Base-by-base conservation (phyloP, 1,140 invertebrate genomes). In the Stegodyphus mimosarum region DNA sequence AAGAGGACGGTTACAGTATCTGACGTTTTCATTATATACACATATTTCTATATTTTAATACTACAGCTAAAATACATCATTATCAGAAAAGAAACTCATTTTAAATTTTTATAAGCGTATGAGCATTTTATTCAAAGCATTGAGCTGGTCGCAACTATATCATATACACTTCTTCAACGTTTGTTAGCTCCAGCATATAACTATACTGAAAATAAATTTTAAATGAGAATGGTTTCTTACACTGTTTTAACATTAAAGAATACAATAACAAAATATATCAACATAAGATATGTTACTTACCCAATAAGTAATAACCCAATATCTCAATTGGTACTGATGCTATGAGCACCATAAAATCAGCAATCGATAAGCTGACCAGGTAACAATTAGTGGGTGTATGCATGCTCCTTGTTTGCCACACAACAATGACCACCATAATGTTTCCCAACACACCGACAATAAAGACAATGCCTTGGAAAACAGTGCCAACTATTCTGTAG, bases 321-420 rank as follows among this genome's bases (percentile, higher is more conserved):
- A 94, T 91, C 88, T 94, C 93, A 76, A 92, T 92, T 6, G 93
- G 93, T 0, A 93, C 91, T 72, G 94, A 88, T 76, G 92, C 90
- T 72, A 94, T 85, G 86, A 94, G 89, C 84, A 94, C 91, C 88
- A 92, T 89, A 88, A 92, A 90, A 91, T 94, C 93, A 6, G 93
- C 93, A 9, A 93, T 87, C 6, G 93, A 93, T 83, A 94, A 87
- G 73, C 92, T 93, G 6, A 93, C 92, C 64, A 94, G 89, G 88
- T 94, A 94, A 88, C 93, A 93, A 88, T 94, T 94, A 49, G 93
- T 94, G 0, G 93, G 93, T 4, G 93, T 92, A 83, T 91, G 91
- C 92, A 94, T 92, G 75, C 90, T 90, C 66, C 90, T 89, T 6
- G 90, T 92, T 11, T 89, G 88, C 13, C 89, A 88, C 2, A 92